These are phyloP conservation scores for Papilio xuthus DNA, from an alignment of 1,140 invertebrate species.

Conservation along the genomic window DNA sequence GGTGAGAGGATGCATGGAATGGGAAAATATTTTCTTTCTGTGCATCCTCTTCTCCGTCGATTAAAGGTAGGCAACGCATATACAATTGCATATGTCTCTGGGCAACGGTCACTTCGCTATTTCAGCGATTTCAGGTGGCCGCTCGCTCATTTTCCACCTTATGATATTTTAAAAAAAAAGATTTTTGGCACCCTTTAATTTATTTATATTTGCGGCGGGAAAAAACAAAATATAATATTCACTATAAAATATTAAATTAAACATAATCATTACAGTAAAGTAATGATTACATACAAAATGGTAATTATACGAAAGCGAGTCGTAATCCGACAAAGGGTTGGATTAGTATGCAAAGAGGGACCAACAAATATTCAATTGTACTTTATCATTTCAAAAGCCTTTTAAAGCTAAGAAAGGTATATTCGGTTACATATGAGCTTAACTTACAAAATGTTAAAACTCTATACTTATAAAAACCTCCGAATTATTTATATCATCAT, in stretches of 20 bases:
- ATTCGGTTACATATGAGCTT: neutral
- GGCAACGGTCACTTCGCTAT: too few relatives aligned
- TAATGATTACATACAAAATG: constrained; percentile 8
- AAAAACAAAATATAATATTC: too few relatives aligned
- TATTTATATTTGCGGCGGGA: too few relatives aligned
- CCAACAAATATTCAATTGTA: neutral
- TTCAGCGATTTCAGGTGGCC: too few relatives aligned
- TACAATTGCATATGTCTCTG: too few relatives aligned
- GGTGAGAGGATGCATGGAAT: too few relatives aligned
- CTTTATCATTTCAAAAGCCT: constrained; percentile 16
- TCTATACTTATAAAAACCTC: neutral
- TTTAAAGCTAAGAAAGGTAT: constrained; percentile 15
- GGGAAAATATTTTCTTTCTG: too few relatives aligned
- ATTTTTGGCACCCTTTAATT: too few relatives aligned
- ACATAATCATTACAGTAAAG: neutral
- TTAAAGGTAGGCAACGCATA: too few relatives aligned
- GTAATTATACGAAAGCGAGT: constrained; percentile 18
- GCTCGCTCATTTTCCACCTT: too few relatives aligned
- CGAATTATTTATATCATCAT: neutral
- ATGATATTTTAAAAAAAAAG: too few relatives aligned
- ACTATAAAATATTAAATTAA: neutral
- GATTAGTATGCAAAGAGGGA: constrained; percentile 3
- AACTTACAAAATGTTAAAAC: neutral
- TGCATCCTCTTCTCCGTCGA: too few relatives aligned
- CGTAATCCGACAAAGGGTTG: constrained; percentile 10